Conservation (phyloP, 2,888 invertebrate genomes). For the Eupeodes latifasciatus region DNA sequence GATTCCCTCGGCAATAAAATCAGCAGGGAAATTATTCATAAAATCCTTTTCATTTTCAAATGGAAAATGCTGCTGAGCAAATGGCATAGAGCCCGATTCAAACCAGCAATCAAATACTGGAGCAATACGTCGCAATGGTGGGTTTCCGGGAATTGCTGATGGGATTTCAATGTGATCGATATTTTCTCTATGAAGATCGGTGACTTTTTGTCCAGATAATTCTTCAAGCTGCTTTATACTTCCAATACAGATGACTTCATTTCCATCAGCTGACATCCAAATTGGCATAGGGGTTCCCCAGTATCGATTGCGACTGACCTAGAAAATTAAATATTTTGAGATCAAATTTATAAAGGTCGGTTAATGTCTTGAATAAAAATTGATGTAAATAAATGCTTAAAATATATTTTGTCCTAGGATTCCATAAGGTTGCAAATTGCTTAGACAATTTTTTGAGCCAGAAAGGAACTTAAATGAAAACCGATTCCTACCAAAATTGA, state of each 20-base stretch:
- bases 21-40: constrained; percentile 96
- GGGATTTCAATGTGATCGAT: constrained; percentile 97
- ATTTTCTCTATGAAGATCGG: constrained; percentile 97
- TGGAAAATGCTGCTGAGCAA: constrained; percentile 97
- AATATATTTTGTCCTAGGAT: too few relatives aligned
- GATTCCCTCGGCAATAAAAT: constrained; percentile 99
- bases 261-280: constrained; percentile 96
- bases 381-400: too few relatives aligned
- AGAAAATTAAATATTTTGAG: neutral
- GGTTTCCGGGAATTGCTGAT: constrained; percentile 92
- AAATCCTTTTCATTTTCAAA: constrained; percentile 96
- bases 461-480: too few relatives aligned
- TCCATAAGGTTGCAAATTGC: too few relatives aligned
- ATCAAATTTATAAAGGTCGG: too few relatives aligned
- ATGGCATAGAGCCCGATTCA: constrained; percentile 99
- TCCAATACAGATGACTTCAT: constrained; percentile 97
- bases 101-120: constrained; percentile 99
- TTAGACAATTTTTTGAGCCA: too few relatives aligned
- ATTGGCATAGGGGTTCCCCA: constrained; percentile 99
- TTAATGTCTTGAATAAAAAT: too few relatives aligned
- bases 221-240: constrained; percentile 95
- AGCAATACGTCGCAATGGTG: constrained; percentile 92
- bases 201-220: constrained; percentile 92
- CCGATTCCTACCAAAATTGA: too few relatives aligned
- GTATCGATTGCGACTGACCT: constrained; percentile 92